phyloP scores from a whole-genome alignment of 53 echinoderm and acorn worm species.

The Echinarachnius parma region DNA sequence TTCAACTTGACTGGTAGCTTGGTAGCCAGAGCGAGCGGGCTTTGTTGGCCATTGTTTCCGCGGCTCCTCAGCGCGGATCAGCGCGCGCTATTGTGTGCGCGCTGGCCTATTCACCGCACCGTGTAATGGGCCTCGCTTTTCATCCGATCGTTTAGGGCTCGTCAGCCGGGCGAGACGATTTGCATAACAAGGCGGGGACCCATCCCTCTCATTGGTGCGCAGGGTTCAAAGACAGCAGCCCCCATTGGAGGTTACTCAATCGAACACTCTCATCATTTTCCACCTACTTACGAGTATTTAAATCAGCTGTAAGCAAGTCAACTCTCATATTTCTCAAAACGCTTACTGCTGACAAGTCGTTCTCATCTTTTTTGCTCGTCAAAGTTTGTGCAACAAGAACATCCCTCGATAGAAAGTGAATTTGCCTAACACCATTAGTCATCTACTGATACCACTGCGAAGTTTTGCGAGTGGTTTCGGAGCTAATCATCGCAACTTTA shows the following conservation, averaged over 20 bases:
- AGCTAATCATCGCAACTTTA: constrained; percentile 1
- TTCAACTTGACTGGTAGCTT: constrained; percentile 45
- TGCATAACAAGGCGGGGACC: constrained; percentile 35
- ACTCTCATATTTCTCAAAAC: neutral
- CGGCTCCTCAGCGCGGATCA: constrained; percentile 25
- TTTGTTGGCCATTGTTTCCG: constrained; percentile 29
- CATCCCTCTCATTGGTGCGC: constrained; percentile 44
- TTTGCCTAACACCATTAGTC: constrained; percentile 18
- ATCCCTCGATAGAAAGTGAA: constrained; percentile 25
- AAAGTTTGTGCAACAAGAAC: neutral
- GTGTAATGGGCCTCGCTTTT: constrained; percentile 45
- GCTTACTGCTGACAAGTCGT: neutral
- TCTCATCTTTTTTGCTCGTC: neutral
- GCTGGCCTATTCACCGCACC: constrained; percentile 16
- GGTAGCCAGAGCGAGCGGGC: neutral
- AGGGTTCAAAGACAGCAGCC: constrained; percentile 19
- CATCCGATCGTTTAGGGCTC: constrained; percentile 36
- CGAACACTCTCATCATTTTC: constrained; percentile 3
- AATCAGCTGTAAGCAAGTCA: constrained; percentile 1
- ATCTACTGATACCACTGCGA: constrained; percentile 6
- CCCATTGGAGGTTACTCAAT: constrained; percentile 39
- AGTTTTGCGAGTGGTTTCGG: constrained; percentile 21
- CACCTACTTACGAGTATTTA: constrained; percentile 23
- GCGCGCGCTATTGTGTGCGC: constrained; percentile 45
- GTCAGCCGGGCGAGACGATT: constrained; percentile 20